phyloP scores from a whole-genome alignment of 2,888 invertebrate genomes.

The Marasmarcha lunaedactyla region DNA sequence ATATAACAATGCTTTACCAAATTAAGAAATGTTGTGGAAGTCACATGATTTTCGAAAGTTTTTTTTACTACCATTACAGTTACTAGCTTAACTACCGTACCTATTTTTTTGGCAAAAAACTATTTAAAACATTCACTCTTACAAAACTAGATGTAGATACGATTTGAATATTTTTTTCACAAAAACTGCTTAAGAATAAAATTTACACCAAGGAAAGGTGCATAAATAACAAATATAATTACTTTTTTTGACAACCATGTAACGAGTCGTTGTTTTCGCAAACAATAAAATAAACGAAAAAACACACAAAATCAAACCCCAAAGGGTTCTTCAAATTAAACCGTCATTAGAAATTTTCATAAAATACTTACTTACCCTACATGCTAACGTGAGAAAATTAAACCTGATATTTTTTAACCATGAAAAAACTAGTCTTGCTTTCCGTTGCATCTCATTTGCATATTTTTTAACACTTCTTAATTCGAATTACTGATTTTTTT shows the following conservation, averaged over 20 bases:
- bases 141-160: no score
- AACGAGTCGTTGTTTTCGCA: slow-evolving; percentile 63
- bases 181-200: no score
- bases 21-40: no score
- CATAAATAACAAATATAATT: slow-evolving; percentile 37
- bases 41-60: no score
- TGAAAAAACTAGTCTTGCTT: slow-evolving; percentile 28
- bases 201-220: slow-evolving; percentile 27
- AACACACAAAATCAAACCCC: slow-evolving; percentile 56
- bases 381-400: slow-evolving; percentile 68
- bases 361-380: slow-evolving; percentile 36
- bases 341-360: slow-evolving; percentile 57
- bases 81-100: no score
- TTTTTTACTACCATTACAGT: no score
- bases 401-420: slow-evolving; percentile 32
- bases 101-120: no score
- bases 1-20: no score
- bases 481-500: slow-evolving; percentile 24
- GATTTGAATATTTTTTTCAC: no score
- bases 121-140: no score
- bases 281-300: slow-evolving; percentile 47
- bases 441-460: slow-evolving; percentile 50
- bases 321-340: slow-evolving; percentile 69
- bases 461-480: slow-evolving; percentile 28
- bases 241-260: slow-evolving; percentile 63